A percentile compares a stretch with the other conserved stretches of the same genome.
These are phyloP conservation scores for Microtus oregoni DNA, from an alignment of 2,113 vertebrate species.

Conservation along the genomic window DNA sequence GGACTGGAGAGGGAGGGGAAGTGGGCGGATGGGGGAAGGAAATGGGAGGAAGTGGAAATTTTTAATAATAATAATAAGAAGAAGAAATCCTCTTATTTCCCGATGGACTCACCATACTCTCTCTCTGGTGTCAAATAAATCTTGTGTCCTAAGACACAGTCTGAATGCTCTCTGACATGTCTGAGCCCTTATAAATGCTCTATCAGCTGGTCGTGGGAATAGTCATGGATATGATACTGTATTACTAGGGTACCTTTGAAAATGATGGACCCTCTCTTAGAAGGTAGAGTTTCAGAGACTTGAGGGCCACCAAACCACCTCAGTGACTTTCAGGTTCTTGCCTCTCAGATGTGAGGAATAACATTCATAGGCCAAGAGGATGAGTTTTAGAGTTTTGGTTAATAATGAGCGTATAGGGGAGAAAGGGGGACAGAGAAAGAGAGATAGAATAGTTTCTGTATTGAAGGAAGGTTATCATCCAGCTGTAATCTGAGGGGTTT, in stretches of 20 bases:
- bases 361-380: neutral
- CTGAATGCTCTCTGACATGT: neutral
- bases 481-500: neutral
- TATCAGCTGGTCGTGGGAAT: neutral
- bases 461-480: neutral
- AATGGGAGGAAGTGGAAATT: too few species aligned
- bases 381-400: neutral
- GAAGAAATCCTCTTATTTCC: neutral
- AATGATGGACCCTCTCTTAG: neutral
- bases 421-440: neutral
- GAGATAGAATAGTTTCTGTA: neutral
- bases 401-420: neutral
- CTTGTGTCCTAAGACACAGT: neutral
- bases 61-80: too few species aligned
- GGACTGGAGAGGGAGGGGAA: too few species aligned
- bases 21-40: too few species aligned
- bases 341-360: neutral
- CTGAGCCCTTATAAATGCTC: neutral
- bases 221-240: fast-evolving
- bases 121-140: neutral
- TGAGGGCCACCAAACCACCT: neutral
- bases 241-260: neutral
- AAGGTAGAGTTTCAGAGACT: neutral
- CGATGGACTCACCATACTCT: neutral
- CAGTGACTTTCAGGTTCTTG: neutral